Percentiles rank a stretch among this genome's conserved stretches.
Evolutionary conservation across 2,888 invertebrate species (phyloP).

Genomic region (Molorchus minor): DNA sequence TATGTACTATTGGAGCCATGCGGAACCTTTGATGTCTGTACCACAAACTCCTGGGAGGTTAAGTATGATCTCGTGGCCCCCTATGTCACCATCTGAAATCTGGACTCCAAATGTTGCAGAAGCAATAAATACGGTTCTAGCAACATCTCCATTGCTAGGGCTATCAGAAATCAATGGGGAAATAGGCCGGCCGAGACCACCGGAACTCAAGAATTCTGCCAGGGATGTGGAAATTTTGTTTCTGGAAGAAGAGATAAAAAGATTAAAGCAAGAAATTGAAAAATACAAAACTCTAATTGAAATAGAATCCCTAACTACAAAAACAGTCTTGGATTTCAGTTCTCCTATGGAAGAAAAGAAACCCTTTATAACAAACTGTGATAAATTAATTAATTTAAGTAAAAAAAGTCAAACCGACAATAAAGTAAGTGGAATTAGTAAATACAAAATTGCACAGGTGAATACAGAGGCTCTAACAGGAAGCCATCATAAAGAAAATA

Average conservation of each 20-base stretch:
- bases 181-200: slow-evolving; percentile 5
- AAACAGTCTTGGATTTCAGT: slow-evolving; percentile 65
- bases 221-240: slow-evolving; percentile 58
- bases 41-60: slow-evolving; percentile 79
- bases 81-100: slow-evolving; percentile 59
- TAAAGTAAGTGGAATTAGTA: slow-evolving; percentile 25
- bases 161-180: slow-evolving; percentile 15
- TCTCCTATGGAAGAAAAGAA: slow-evolving; percentile 60
- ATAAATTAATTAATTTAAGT: slow-evolving; percentile 39
- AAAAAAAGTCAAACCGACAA: slow-evolving; percentile 30
- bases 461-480: slow-evolving; percentile 39
- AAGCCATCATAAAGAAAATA: neutral
- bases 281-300: slow-evolving; percentile 68
- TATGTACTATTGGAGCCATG: slow-evolving; percentile 92
- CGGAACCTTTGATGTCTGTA: slow-evolving; percentile 73
- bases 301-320: slow-evolving; percentile 67
- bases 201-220: slow-evolving; percentile 53
- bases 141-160: slow-evolving; percentile 36
- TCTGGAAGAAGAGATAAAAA: slow-evolving; percentile 65
- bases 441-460: slow-evolving; percentile 15
- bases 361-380: slow-evolving; percentile 48
- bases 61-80: slow-evolving; percentile 79
- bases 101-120: slow-evolving; percentile 47
- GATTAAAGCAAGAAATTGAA: slow-evolving; percentile 67
- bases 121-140: slow-evolving; percentile 35